Evolutionary conservation across 2,113 vertebrate genomes (phyloP).

Genomic region (Boulengeromyrus knoepffleri): DNA sequence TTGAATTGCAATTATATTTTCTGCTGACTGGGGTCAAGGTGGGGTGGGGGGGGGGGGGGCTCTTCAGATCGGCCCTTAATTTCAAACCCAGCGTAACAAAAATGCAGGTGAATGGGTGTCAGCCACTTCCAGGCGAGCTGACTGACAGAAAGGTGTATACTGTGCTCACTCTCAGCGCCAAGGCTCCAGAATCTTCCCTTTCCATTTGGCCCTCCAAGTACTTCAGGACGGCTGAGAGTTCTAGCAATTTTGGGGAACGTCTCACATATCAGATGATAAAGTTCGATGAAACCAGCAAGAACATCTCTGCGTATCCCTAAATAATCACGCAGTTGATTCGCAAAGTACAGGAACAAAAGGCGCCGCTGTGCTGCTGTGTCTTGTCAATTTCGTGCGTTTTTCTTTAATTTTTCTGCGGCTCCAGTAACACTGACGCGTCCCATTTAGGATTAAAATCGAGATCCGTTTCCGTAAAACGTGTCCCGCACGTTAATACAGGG

Average conservation of each 20-base stretch:
- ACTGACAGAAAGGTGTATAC: neutral
- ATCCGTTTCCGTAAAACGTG: neutral
- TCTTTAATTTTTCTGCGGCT: neutral
- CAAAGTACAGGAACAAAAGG: neutral
- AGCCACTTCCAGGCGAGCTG: neutral
- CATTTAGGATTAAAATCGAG: neutral
- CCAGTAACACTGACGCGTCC: neutral
- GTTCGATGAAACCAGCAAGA: neutral
- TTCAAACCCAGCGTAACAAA: neutral
- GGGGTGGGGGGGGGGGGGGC: neutral
- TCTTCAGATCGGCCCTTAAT: neutral
- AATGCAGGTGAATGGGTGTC: neutral
- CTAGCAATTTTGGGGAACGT: neutral
- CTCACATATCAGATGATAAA: neutral
- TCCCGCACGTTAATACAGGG: neutral
- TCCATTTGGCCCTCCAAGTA: neutral
- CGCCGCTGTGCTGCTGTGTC: neutral
- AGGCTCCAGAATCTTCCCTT: neutral
- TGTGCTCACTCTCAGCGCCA: neutral
- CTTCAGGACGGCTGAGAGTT: neutral
- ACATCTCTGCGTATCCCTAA: neutral
- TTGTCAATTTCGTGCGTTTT: neutral
- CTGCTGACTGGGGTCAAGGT: neutral
- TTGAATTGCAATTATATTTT: slow-evolving; percentile 21
- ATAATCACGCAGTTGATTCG: neutral